Evolutionary conservation across 2,888 invertebrate genomes (phyloP), one percentile per base, ranked within the genome.

Genomic region (Tetranychus piercei): DNA sequence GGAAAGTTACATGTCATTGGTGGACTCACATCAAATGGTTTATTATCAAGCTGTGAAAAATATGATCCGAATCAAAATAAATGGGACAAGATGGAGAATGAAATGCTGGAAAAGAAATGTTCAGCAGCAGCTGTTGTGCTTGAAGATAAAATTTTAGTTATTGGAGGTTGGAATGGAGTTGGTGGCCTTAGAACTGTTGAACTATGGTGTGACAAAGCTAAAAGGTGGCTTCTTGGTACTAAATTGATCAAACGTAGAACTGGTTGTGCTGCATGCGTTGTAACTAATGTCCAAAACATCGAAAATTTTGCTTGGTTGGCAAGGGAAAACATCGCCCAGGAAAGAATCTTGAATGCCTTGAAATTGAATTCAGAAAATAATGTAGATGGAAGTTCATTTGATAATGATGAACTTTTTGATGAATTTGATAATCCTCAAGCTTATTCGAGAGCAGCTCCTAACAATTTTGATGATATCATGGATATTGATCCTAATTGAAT

Each of bases 41-140:
- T 73, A 65, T 9, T 73, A 4, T 55, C 73, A 4, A 44, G 64
- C 20, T 45, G 22, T 45, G 73, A 73, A 65, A 45, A 34, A 5
- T 73, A 73, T 73, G 73, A 73, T 64, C 64, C 73, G 1, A 5
- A 11, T 9, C 9, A n/a, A 8, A 34, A 73, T 23, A n/a, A 11
- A 34, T 73, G 73, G 73, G 20, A n/a, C 5, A 15, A 20, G 8
- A 22, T 73, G 7, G 73, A 73, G 22, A 44, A 55, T 11, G 73
- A 73, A 20, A 73, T 73, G 73, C 18, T 73, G n/a, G 73, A 73
- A 23, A 73, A 73, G 22, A 73, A 73, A 22, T 73, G 73, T 73
- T 23, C n/a, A 9, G 45, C 73, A 7, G 55, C 73, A 11, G 73
- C 73, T 11, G 73, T 73, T 73, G 73, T 73, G 1, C 22, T 73